Percentiles rank a stretch among this genome's conserved stretches.
phyloP scores from a whole-genome alignment of 1,140 invertebrate genomes.

The Ips typographus region DNA sequence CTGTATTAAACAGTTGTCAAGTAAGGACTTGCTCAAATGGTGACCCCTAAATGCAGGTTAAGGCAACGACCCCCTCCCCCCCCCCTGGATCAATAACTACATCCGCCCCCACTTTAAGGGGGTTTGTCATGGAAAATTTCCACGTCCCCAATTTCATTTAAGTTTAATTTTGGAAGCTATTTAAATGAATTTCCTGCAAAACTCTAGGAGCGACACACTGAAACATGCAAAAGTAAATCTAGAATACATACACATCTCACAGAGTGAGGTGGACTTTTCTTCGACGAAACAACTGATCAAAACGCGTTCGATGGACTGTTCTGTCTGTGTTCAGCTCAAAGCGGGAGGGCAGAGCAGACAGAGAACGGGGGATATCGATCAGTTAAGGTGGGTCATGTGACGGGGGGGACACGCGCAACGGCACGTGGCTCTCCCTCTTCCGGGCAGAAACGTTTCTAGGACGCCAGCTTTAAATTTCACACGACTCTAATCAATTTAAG shows the following conservation, averaged over 20 bases:
- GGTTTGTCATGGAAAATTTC: slow-evolving; percentile 13
- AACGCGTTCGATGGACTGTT: slow-evolving; percentile 11
- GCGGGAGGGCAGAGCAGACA: slow-evolving; percentile 13
- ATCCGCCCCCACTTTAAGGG: slow-evolving; percentile 1
- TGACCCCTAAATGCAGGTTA: slow-evolving; percentile 25
- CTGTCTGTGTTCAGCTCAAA: slow-evolving; percentile 29
- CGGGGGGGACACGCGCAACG: slow-evolving; percentile 16
- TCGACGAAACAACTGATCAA: slow-evolving; percentile 29
- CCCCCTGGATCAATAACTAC: slow-evolving; percentile 6
- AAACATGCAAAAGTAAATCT: not conserved
- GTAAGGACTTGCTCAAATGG: slow-evolving; percentile 23
- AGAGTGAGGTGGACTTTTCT: slow-evolving; percentile 25
- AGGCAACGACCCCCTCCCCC: slow-evolving; percentile 1
- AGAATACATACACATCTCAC: slow-evolving; percentile 31
- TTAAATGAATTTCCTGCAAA: no score
- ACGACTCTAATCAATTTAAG: no score
- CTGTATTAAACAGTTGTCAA: not conserved
- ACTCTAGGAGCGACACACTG: not conserved
- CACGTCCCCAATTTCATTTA: not conserved
- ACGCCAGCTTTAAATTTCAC: no score
- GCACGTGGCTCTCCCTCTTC: slow-evolving; percentile 7
- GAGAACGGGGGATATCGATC: slow-evolving; percentile 18
- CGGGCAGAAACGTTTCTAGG: no score
- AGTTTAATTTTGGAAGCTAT: no score
- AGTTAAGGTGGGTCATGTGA: slow-evolving; percentile 23